Conservation (phyloP, 1,140 invertebrate species). For the Triops cancriformis region DNA sequence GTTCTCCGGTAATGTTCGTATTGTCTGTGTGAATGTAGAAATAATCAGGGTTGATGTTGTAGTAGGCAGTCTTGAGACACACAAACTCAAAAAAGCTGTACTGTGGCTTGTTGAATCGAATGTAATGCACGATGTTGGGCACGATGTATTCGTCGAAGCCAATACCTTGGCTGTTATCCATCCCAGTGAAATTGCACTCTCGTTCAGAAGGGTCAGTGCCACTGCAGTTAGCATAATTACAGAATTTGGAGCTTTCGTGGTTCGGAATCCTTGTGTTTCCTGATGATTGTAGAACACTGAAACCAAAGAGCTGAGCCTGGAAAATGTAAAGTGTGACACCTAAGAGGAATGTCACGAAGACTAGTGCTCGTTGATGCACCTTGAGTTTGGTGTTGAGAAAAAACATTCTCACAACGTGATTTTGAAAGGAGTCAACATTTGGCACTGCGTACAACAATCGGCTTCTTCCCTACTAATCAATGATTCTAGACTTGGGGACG, state of each 20-base stretch:
- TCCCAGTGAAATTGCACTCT: not conserved
- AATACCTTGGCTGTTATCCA: not conserved
- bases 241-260: not conserved
- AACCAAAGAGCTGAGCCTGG: not conserved
- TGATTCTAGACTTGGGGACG: no score
- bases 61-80: conserved; percentile 32
- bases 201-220: not conserved
- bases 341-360: no score
- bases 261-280: not conserved
- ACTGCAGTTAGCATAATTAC: not conserved
- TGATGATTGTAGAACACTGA: not conserved
- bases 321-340: no score
- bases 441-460: no score
- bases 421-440: no score
- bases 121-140: conserved; percentile 9
- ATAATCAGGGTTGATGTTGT: conserved; percentile 33
- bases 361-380: no score
- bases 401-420: no score
- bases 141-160: conserved; percentile 9
- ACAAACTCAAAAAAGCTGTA: conserved; percentile 28
- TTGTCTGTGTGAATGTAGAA: conserved; percentile 34
- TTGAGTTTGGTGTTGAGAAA: no score
- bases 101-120: conserved; percentile 25
- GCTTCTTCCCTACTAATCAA: no score
- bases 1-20: conserved; percentile 27